A percentile compares a stretch with the other conserved stretches of the same genome.
These are phyloP conservation scores for Byasa hedistus DNA, from an alignment of 2,888 invertebrate genomes.

Conservation along the genomic window DNA sequence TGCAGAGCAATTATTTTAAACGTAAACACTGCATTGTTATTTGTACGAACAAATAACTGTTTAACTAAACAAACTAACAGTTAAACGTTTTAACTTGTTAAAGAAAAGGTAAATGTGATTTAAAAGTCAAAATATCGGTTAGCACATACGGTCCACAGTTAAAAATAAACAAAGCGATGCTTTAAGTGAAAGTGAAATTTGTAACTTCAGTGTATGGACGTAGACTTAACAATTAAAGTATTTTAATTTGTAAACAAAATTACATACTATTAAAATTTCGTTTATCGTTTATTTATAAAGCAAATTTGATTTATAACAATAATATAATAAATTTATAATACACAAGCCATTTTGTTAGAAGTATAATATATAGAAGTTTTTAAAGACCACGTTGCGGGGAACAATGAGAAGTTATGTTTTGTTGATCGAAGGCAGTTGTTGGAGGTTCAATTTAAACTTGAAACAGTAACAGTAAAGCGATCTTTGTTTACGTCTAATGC, in stretches of 20 bases:
- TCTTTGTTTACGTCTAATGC: constrained; percentile 27
- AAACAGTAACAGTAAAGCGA: constrained; percentile 21
- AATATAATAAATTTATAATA: background rate
- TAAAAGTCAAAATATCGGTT: background rate
- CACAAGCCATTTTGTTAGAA: constrained; percentile 16
- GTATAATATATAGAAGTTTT: constrained; percentile 6
- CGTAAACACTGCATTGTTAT: background rate
- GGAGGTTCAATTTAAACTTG: constrained; percentile 4
- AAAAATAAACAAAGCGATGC: background rate
- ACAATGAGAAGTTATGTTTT: constrained; percentile 1
- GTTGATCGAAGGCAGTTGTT: constrained; percentile 1
- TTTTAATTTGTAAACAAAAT: background rate
- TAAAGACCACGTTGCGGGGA: constrained; percentile 5
- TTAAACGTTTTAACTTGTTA: background rate
- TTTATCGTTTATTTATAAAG: background rate
- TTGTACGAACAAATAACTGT: background rate
- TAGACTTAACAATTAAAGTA: background rate
- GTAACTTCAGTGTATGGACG: background rate
- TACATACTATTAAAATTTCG: background rate
- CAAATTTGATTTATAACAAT: no score
- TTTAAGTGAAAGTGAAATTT: background rate
- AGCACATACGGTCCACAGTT: background rate
- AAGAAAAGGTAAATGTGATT: background rate
- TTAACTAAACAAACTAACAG: background rate
- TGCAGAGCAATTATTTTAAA: constrained; percentile 9